A percentile compares a stretch with the other conserved stretches of the same genome.
phyloP scores from a whole-genome alignment of 2,888 invertebrate species.

The Nasonovia ribisnigri region DNA sequence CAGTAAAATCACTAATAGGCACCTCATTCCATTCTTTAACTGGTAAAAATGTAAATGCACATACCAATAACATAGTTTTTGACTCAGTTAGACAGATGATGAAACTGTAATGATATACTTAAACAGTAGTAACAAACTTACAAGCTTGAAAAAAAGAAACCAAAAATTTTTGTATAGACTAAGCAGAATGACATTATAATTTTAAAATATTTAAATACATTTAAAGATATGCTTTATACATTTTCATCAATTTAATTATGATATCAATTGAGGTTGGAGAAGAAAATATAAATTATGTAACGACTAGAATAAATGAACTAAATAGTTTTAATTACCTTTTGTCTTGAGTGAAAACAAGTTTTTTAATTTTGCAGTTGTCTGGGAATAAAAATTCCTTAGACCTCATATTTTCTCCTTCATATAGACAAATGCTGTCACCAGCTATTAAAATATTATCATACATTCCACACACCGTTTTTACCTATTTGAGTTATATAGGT shows the following conservation, averaged over 20 bases:
- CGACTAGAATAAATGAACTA: not conserved
- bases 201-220: not conserved
- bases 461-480: conserved; percentile 46
- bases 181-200: not conserved
- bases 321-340: conserved; percentile 45
- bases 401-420: conserved; percentile 58
- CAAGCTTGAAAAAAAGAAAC: not conserved
- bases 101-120: conserved; percentile 64
- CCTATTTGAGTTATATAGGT: conserved; percentile 18
- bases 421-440: conserved; percentile 55
- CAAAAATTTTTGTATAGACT: not conserved
- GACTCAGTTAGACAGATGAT: conserved; percentile 67
- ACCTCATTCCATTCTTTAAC: conserved; percentile 66
- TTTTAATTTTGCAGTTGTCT: conserved; percentile 56
- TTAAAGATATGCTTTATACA: not conserved
- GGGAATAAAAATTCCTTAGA: conserved; percentile 62
- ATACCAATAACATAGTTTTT: conserved; percentile 68
- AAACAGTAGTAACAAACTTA: not conserved
- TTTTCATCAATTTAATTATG: not conserved
- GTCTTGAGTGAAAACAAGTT: conserved; percentile 56
- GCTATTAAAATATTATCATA: conserved; percentile 52
- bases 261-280: not conserved
- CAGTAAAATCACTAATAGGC: conserved; percentile 68
- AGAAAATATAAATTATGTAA: not conserved
- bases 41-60: conserved; percentile 67